Evolutionary conservation across 2,888 invertebrate genomes (phyloP), one percentile per base, ranked within the genome.

Genomic region (Pristionchus entomophagus): DNA sequence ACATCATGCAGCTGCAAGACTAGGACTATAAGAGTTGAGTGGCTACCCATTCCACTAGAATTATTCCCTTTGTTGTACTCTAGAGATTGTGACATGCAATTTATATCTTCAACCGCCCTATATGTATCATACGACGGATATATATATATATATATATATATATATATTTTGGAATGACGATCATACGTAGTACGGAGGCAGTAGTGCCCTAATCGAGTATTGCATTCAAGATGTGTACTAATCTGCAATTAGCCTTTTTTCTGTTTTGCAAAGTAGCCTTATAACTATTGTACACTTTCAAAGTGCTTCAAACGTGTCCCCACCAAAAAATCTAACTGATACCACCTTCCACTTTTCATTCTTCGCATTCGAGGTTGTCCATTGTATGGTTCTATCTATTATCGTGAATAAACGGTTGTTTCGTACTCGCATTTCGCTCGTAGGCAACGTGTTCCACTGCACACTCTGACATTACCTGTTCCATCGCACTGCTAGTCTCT

Each of bases 1-100:
- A 86, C 38, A 87, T 88, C 14, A 89, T 87, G 85, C 85, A 85
- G 49, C 53, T 77, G 35, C 26, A 53, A 12, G 85, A 84, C 22
- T 35, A 29, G 12, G 8, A 14, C 19, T 17, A 45, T 45, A 45
- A 45, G 22, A 78, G 22, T 29, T 49, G 49, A 45, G 2, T 49
- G 12, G 29, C 32, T 22, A 51, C 51, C 51, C 53, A 53, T 56
- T 51, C 51, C 51, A 32, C 53, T 80, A 56, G 80, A 51, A 41
- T 80, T 51, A 51, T 32, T 35, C 32, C 51, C 49, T 41, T 73
- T 26, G 10, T 19, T 73, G 73, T 73, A 73, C 45, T 26, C 45
- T 73, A 73, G 41, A 73, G 41, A 73, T 73, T 73, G 73, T 19
- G 17, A 19, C 41, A 69, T 69, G 69, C 73, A 73, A 73, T 73